Base-by-base conservation (phyloP, 1,140 invertebrate genomes). In the Lordiphosa collinella region DNA sequence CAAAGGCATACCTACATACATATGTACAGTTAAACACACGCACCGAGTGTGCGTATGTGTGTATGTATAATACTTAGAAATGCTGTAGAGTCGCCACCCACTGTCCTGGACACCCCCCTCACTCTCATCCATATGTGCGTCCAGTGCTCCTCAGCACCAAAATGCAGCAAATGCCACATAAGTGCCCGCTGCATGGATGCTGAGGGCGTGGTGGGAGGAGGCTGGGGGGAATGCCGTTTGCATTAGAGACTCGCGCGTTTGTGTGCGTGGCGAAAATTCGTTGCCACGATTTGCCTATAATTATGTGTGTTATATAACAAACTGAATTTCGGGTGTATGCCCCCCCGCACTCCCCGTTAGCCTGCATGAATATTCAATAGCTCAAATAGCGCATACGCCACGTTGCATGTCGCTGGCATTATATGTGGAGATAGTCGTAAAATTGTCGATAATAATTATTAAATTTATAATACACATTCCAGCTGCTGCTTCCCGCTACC, bases 261-360 rank as follows among this genome's bases (percentile, higher is more conserved):
- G 55, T 70, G 51, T 73, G 68, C 43, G 65, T 71, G 76, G 76
- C 67, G 78, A 84, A 82, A 84, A 84, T 84, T 84, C 78, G 78
- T 78, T 84, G 78, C 63, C 78, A 73, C 78, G 78, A 84, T 84
- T 84, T 84, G 78, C 72, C 78, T 84, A 84, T 84, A 84, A 84
- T 84, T 84, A 84, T 84, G 78, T 85, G 78, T 84, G 78, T 84
- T 84, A 84, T 84, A 84, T 84, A 84, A 84, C 78, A 84, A 84
- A 84, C 78, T 84, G 72, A 67, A 84, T 75, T 84, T 75, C 4
- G 22, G 22, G 22, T 22, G 22, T 22, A 22, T 22, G 22, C 22
- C 22, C 3, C 13, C 6, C 35, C 11, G 9, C 2, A 13, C 13
- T 14, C n/a, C 34, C 34, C 55, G 36, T 41, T 56, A 46, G 76